These are phyloP conservation scores for Drosophila auraria DNA, from an alignment of 1,140 invertebrate genomes.

Conservation along the genomic window DNA sequence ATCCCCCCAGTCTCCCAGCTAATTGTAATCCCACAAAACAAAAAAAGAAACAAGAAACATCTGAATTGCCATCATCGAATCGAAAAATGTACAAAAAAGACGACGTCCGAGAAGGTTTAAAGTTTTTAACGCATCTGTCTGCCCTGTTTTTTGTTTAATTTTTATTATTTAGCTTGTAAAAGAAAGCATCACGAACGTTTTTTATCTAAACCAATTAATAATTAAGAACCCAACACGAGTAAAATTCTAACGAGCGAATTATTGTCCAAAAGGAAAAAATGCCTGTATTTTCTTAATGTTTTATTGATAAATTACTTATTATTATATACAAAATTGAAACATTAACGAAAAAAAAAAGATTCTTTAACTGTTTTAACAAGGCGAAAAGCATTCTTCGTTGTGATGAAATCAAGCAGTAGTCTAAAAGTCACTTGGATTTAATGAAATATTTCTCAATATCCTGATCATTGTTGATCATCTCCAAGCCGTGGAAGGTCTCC, in stretches of 20 bases:
- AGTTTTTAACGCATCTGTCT: constrained; percentile 47
- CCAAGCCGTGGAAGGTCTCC: constrained; percentile 68
- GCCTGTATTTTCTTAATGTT: constrained; percentile 18
- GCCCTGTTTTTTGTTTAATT: constrained; percentile 39
- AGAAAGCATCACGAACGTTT: constrained; percentile 49
- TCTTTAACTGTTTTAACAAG: constrained; percentile 29
- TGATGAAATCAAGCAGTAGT: not conserved
- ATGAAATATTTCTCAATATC: constrained; percentile 80
- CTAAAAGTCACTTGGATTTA: constrained; percentile 46
- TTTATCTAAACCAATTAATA: constrained; percentile 71
- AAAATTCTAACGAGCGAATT: constrained; percentile 52
- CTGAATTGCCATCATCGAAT: constrained; percentile 76
- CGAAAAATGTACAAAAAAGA: constrained; percentile 68
- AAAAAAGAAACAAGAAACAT: constrained; percentile 48
- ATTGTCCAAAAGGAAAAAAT: constrained; percentile 11
- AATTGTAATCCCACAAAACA: constrained; percentile 58
- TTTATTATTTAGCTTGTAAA: constrained; percentile 26
- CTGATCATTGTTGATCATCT: constrained; percentile 74
- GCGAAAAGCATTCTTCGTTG: constrained; percentile 27
- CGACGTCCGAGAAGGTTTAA: constrained; percentile 36
- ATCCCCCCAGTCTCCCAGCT: constrained; percentile 36
- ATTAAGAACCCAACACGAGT: constrained; percentile 57
- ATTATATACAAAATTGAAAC: constrained; percentile 46
- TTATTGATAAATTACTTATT: constrained; percentile 48
- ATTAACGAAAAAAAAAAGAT: constrained; percentile 41